Evolutionary conservation across 1,140 invertebrate species (phyloP), one percentile per base, ranked within the genome.

Genomic region (Procambarus clarkii): DNA sequence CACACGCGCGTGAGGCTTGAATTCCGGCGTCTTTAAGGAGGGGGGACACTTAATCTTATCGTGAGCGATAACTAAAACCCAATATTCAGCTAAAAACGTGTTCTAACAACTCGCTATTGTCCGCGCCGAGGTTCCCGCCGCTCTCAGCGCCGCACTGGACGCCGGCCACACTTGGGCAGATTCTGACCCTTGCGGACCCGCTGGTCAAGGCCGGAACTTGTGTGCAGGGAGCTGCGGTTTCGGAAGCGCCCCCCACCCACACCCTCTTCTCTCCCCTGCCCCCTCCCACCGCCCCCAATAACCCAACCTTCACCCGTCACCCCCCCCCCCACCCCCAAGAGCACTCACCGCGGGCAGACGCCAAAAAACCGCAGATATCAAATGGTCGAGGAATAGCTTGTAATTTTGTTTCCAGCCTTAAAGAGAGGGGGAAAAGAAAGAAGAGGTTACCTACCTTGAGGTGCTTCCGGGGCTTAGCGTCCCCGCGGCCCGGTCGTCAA

Each of bases 51-150:
- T 84, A 83, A 90, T 90, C 88, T 90, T 90, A 81, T 90, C 64
- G 69, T 78, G 76, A 90, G 78, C 88, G 80, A 89, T 89, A 89
- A 89, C 87, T 82, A 69, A 74, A 89, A 82, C 80, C 79, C 82
- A 89, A 89, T 89, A 89, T 89, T 82, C 87, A 81, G 60, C 87
- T 89, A 89, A 89, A 89, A 89, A 89, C 87, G 87, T 89, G 87
- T 89, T 83, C 80, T 89, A 89, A 89, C 87, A 89, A 89, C 87
- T 79, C 48, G 44, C 87, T 82, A 89, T 81, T 89, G 87, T 89
- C 87, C 87, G 46, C 84, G 24, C 64, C 74, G 74, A 86, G 48
- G 48, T 71, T 64, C 84, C 50, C 46, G n/a, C 34, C n/a, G n/a
- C n/a, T 60, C n/a, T 69, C 45, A 44, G 79, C 78, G 78, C 77